Conservation (phyloP, 2,113 vertebrate species). For the Alexandromys fortis region DNA sequence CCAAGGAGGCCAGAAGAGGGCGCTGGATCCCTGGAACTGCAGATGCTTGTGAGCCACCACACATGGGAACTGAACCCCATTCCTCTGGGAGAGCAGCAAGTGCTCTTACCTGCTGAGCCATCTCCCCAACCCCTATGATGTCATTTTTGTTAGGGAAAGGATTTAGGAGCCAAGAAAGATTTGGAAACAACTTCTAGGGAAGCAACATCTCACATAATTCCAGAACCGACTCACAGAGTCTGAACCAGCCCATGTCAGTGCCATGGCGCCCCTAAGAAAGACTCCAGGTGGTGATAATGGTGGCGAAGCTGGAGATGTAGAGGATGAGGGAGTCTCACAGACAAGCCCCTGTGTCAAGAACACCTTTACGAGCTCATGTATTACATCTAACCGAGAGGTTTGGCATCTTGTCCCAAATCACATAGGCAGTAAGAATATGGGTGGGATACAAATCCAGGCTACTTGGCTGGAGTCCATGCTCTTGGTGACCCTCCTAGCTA, state of each 20-base stretch:
- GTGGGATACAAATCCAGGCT: not conserved
- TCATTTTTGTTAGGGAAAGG: not conserved
- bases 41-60: not conserved
- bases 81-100: not conserved
- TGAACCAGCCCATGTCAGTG: not conserved
- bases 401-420: not conserved
- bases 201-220: rapidly evolving
- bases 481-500: rapidly evolving
- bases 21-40: not conserved
- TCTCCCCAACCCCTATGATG: not conserved
- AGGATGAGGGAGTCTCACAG: not conserved
- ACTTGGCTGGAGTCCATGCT: not conserved
- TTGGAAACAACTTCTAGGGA: not conserved
- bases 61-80: not conserved
- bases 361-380: not conserved
- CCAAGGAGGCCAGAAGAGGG: not conserved
- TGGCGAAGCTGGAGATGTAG: rapidly evolving
- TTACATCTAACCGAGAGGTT: not conserved
- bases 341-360: not conserved
- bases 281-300: not conserved
- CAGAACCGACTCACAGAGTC: not conserved
- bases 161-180: not conserved
- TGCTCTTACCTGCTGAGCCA: not conserved
- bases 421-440: not conserved
- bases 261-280: not conserved